These are phyloP conservation scores for Scarus forsteni DNA, from an alignment of 2,797 vertebrate species.

Conservation along the genomic window DNA sequence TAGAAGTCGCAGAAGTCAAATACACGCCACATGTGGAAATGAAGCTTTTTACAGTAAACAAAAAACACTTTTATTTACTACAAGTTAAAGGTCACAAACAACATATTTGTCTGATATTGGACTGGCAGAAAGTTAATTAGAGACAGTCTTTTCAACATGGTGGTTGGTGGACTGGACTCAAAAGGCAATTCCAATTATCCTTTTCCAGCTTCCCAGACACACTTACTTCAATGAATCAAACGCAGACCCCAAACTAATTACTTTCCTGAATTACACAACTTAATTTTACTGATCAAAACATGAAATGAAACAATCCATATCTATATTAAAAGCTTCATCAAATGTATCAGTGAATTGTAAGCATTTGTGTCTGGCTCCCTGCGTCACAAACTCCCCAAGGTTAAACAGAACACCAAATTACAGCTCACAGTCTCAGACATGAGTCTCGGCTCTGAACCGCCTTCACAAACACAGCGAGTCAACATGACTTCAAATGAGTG, in stretches of 20 bases:
- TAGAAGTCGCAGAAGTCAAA: too few species aligned
- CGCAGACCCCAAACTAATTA: constrained; percentile 77
- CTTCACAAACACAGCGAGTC: constrained; percentile 55
- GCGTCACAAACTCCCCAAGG: constrained; percentile 81
- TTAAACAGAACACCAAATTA: constrained; percentile 83
- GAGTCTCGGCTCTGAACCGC: constrained; percentile 42
- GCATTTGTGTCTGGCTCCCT: constrained; percentile 82
- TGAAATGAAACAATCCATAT: constrained; percentile 83
- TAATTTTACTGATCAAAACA: constrained; percentile 86
- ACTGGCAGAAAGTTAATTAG: too few species aligned
- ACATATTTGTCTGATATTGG: too few species aligned
- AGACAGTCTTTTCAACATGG: too few species aligned
- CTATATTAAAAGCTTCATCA: constrained; percentile 87
- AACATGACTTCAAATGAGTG: constrained; percentile 61
- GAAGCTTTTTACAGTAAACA: too few species aligned
- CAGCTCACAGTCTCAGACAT: constrained; percentile 46
- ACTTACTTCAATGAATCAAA: constrained; percentile 75
- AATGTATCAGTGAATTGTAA: constrained; percentile 84
- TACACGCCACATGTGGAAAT: too few species aligned
- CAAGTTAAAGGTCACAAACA: too few species aligned
- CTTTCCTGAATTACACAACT: constrained; percentile 79
- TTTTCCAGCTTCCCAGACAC: constrained; percentile 75
- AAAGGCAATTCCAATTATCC: constrained; percentile 62
- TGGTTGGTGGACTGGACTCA: too few species aligned
- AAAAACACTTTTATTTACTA: too few species aligned